phyloP scores from a whole-genome alignment of 2,113 vertebrate species.

The Tor tambroides region DNA sequence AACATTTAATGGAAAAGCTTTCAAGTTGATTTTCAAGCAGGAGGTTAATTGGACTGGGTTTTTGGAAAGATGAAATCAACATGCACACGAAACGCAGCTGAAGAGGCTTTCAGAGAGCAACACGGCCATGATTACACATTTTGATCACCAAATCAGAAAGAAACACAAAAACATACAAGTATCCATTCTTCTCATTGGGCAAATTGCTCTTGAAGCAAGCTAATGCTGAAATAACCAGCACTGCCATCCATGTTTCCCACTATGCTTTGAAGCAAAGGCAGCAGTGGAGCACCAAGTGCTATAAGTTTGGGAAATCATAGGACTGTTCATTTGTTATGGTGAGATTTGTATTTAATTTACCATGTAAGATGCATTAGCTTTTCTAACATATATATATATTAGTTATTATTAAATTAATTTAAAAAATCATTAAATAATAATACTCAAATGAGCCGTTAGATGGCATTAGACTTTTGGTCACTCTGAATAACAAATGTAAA shows the following conservation, averaged over 20 bases:
- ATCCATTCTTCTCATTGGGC: constrained; percentile 43
- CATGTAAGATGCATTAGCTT: not conserved
- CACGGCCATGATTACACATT: constrained; percentile 45
- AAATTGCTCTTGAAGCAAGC: constrained; percentile 33
- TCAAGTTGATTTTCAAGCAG: constrained; percentile 60
- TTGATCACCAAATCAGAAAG: constrained; percentile 49
- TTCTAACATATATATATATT: not conserved
- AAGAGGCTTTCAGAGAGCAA: constrained; percentile 48
- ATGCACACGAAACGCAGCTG: constrained; percentile 9
- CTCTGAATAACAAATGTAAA: not conserved
- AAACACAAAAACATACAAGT: constrained; percentile 33
- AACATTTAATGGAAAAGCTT: constrained; percentile 62
- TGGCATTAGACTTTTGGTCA: not conserved
- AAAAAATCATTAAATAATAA: no score
- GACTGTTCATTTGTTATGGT: not conserved
- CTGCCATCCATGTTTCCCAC: not conserved
- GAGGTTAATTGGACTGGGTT: constrained; percentile 60
- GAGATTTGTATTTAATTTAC: not conserved
- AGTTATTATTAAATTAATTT: not conserved
- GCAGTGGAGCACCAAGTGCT: not conserved
- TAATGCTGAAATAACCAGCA: not conserved
- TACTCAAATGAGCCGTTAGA: no score
- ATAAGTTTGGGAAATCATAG: not conserved
- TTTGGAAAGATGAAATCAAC: constrained; percentile 53
- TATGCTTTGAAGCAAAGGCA: not conserved